A percentile compares a stretch with the other conserved stretches of the same genome.
Conservation (phyloP, 2,113 vertebrate species). For the Oncorhynchus keta region DNA sequence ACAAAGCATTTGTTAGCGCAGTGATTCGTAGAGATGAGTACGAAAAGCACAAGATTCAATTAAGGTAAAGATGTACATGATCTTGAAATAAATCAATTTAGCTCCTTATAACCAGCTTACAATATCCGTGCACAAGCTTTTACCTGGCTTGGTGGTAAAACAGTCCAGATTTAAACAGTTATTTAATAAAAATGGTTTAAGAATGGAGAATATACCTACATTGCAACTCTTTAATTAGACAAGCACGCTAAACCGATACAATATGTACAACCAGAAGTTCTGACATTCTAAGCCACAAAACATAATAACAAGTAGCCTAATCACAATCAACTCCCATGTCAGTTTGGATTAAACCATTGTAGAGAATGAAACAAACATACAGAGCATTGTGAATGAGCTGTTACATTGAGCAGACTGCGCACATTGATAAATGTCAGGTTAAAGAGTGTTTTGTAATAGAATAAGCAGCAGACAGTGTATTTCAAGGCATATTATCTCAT, state of each 20-base stretch:
- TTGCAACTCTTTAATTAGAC: slow-evolving; percentile 30
- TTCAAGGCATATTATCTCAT: neutral
- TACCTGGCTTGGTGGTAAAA: neutral
- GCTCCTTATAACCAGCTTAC: too few species aligned
- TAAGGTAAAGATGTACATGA: neutral
- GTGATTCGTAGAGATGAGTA: neutral
- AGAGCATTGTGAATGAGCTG: neutral
- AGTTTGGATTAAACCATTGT: too few species aligned
- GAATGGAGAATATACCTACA: neutral
- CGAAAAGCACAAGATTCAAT: neutral
- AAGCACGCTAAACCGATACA: neutral
- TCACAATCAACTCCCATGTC: neutral
- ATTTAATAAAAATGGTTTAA: neutral
- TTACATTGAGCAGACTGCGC: neutral
- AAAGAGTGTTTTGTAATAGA: neutral
- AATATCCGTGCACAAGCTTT: neutral
- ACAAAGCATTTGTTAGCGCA: neutral
- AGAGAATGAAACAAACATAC: neutral
- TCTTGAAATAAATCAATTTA: too few species aligned
- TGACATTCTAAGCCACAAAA: neutral
- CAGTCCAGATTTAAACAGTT: too few species aligned
- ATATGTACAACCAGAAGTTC: neutral
- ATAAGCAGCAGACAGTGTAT: neutral
- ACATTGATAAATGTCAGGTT: neutral
- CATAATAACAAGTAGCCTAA: neutral